Percentiles rank a stretch among this genome's conserved stretches.
These are phyloP conservation scores for Schlechtendalia chinensis DNA, from an alignment of 1,140 invertebrate species.

Conservation along the genomic window DNA sequence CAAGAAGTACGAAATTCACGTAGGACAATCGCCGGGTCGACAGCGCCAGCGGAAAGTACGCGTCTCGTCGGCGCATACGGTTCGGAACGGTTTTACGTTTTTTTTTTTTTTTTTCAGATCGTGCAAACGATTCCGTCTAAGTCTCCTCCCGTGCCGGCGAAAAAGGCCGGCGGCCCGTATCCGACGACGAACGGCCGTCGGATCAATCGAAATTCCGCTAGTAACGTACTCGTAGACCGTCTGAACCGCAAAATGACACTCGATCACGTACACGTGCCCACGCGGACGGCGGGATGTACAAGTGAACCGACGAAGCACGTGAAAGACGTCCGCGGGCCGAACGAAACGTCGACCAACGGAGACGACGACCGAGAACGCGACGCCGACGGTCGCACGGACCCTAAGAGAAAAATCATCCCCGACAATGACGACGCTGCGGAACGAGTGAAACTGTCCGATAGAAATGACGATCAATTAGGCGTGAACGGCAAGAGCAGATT, in stretches of 20 bases:
- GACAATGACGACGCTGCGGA: no score
- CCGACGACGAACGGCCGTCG: background rate
- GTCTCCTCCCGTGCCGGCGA: background rate
- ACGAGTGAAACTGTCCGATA: no score
- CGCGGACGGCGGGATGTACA: background rate
- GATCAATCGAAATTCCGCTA: background rate
- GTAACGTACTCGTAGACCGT: background rate
- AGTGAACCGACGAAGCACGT: background rate
- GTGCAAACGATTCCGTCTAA: background rate
- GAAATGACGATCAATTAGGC: no score
- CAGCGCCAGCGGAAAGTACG: slow-evolving; percentile 9
- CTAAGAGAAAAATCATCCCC: no score
- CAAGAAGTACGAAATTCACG: background rate
- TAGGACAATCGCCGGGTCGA: background rate
- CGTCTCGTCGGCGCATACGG: no score
- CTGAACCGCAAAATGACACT: background rate
- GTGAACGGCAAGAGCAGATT: no score
- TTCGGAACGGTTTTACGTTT: background rate
- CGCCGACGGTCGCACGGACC: background rate
- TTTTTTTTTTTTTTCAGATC: background rate
- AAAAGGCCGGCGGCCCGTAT: background rate
- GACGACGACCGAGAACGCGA: background rate
- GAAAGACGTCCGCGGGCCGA: background rate
- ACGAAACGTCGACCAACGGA: background rate
- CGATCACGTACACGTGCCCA: background rate